Evolutionary conservation across 2,888 invertebrate species (phyloP), one percentile per base, ranked within the genome.

Genomic region (Laspeyria flexula): DNA sequence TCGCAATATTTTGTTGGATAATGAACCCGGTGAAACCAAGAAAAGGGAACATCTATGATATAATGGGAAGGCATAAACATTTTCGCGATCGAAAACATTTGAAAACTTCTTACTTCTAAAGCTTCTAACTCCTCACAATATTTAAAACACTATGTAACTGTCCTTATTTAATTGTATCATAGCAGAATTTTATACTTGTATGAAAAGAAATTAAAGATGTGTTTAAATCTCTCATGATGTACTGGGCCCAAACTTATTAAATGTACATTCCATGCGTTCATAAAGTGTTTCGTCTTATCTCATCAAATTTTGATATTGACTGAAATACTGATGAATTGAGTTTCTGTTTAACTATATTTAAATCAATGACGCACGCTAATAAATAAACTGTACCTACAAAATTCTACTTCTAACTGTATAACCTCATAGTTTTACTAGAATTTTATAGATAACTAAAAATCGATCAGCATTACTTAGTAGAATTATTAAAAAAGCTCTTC

Each of bases 331-430:
- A 83, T 78, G 65, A 80, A 83, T 76, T 65, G 65, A 59, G 49
- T 56, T 62, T 71, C 73, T 77, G 75, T 51, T 73, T 37, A 38
- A 63, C 77, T 75, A 77, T 73, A 83, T 80, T 72, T 81, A 76
- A 67, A 65, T 55, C 56, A 65, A 63, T 87, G 85, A 86, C 85
- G 84, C 81, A 79, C 71, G 69, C 60, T 60, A 66, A 57, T 67
- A 46, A 62, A 67, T 70, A 58, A 65, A 65, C 53, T 49, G 48
- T 58, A n/a, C n/a, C n/a, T n/a, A 63, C 64, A 53, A 67, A 67
- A 64, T 61, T 51, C 58, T 65, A 57, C 33, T 11, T 30, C 3
- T 21, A 7, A 25, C 9, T 25, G 25, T 25, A 7, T 25, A 6
- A 7, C 25, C 25, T 6, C 3, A 25, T 3, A 25, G 7, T 7